Evolutionary conservation across 2,888 invertebrate genomes (phyloP).

Genomic region (Pheosia gnoma): DNA sequence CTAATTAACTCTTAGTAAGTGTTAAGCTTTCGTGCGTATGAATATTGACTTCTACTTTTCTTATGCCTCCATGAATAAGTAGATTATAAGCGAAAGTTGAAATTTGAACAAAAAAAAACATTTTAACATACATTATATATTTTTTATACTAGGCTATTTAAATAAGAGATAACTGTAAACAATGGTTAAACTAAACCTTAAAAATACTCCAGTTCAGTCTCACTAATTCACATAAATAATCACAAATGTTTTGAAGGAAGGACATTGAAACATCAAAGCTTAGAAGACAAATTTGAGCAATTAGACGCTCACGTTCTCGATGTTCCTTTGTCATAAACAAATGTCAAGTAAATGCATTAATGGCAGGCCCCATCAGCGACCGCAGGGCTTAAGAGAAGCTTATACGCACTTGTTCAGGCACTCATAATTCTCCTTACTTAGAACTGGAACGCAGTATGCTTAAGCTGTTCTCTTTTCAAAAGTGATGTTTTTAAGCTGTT

Average conservation of each 20-base stretch:
- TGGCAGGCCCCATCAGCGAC: background rate
- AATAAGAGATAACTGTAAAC: too few species aligned
- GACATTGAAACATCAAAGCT: conserved; percentile 1
- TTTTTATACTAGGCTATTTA: too few species aligned
- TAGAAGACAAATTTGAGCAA: background rate
- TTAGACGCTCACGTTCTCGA: background rate
- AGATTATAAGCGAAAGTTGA: too few species aligned
- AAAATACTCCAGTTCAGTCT: background rate
- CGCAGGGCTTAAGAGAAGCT: background rate
- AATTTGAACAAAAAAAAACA: too few species aligned
- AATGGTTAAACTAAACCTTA: background rate
- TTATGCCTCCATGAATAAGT: too few species aligned
- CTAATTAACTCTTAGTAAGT: too few species aligned
- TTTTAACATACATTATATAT: too few species aligned
- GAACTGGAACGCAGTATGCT: background rate
- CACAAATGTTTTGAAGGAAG: background rate
- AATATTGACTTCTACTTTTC: too few species aligned
- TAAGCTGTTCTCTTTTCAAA: background rate
- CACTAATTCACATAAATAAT: background rate
- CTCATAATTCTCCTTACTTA: background rate
- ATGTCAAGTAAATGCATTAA: background rate
- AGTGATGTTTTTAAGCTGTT: background rate
- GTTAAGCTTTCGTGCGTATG: too few species aligned
- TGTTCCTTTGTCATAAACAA: background rate
- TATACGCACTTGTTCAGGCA: background rate